Evolutionary conservation across 2,113 vertebrate species (phyloP).

Genomic region (Sphaerodactylus townsendi): DNA sequence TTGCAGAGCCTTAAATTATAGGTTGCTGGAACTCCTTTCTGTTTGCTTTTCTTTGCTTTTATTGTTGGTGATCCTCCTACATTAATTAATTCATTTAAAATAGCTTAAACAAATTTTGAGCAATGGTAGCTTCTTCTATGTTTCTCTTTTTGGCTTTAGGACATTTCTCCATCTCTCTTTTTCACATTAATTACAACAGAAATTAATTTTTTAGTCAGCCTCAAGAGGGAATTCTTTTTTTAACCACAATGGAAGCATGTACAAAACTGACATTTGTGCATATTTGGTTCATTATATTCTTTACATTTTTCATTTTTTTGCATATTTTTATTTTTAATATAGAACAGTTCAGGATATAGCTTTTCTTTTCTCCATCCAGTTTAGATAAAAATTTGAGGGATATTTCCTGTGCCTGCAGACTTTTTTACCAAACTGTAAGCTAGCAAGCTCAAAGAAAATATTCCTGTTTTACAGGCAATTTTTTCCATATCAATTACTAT

Average conservation of each 20-base stretch:
- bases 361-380: background rate
- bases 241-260: too few relatives aligned
- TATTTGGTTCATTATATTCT: too few relatives aligned
- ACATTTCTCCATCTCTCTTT: background rate
- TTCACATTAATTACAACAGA: background rate
- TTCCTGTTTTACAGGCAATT: too few relatives aligned
- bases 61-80: background rate
- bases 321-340: too few relatives aligned
- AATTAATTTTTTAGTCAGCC: background rate
- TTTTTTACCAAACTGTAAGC: background rate
- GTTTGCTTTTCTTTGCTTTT: conserved; percentile 12
- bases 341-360: background rate
- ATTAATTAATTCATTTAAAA: conserved; percentile 9
- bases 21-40: conserved; percentile 19
- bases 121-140: background rate
- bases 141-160: background rate
- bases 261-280: too few relatives aligned
- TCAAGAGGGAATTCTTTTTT: background rate
- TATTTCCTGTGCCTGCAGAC: fast-evolving
- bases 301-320: too few relatives aligned
- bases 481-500: too few relatives aligned
- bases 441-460: too few relatives aligned
- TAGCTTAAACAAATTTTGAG: conserved; percentile 1
- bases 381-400: background rate
- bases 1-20: conserved; percentile 28